Evolutionary conservation across 2,888 invertebrate species (phyloP).

Genomic region (Serripes groenlandicus): DNA sequence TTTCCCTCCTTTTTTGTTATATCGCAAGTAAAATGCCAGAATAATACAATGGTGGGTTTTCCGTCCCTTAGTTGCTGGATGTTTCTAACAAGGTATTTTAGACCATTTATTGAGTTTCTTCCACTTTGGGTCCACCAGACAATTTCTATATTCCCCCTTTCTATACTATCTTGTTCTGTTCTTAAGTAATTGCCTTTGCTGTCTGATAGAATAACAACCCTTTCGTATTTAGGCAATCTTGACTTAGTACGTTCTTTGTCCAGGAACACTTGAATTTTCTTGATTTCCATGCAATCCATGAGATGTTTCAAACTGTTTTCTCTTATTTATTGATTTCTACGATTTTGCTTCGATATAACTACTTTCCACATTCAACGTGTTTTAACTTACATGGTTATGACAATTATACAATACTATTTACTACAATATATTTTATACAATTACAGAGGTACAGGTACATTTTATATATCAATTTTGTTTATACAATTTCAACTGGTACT

Average conservation of each 20-base stretch:
- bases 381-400: neutral
- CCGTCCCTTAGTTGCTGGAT: neutral
- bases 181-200: conserved; percentile 21
- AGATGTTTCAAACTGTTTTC: neutral
- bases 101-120: neutral
- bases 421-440: too few species aligned
- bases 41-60: conserved; percentile 3
- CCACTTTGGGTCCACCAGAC: neutral
- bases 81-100: neutral
- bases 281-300: neutral
- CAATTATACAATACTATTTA: too few species aligned
- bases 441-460: too few species aligned
- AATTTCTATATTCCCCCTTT: neutral
- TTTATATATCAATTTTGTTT: too few species aligned
- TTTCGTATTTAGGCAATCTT: neutral
- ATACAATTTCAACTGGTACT: neutral
- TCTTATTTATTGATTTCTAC: neutral
- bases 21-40: conserved; percentile 12
- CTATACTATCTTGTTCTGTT: neutral
- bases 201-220: neutral
- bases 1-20: neutral
- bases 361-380: neutral
- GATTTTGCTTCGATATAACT: neutral
- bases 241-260: neutral
- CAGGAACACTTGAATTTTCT: neutral